phyloP scores from a whole-genome alignment of 64 coral and sea anemone genomes.

The Porites lutea region DNA sequence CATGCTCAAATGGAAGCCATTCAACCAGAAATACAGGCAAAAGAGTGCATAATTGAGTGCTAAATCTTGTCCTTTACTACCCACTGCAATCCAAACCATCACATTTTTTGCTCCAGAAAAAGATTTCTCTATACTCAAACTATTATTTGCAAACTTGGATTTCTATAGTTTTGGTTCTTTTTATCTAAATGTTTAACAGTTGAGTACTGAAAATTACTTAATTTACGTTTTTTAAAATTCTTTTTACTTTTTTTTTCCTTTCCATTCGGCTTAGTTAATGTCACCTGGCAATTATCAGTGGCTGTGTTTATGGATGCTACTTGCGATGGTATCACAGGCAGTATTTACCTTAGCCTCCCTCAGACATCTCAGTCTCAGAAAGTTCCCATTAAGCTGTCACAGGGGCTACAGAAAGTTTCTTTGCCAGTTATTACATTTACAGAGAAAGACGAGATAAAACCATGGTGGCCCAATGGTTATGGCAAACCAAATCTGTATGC shows the following conservation, averaged over 20 bases:
- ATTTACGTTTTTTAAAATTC: no score
- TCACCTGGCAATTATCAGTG: constrained; percentile 68
- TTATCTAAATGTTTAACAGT: no score
- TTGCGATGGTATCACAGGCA: constrained; percentile 51
- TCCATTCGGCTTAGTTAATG: not conserved
- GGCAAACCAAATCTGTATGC: constrained; percentile 75
- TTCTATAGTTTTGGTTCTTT: no score
- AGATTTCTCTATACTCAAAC: no score
- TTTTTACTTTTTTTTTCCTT: not conserved
- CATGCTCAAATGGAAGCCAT: no score
- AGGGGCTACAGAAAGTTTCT: constrained; percentile 56
- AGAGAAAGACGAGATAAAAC: constrained; percentile 46
- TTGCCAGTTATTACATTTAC: constrained; percentile 63
- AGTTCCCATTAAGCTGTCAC: constrained; percentile 36
- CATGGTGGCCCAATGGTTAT: constrained; percentile 92
- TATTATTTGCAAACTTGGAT: no score
- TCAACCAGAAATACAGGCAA: no score
- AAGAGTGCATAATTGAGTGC: no score
- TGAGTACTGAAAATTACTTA: no score
- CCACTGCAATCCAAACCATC: no score
- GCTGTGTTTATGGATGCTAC: constrained; percentile 60
- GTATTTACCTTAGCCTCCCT: constrained; percentile 57
- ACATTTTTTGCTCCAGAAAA: no score
- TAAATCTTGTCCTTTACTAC: no score
- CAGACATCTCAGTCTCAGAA: constrained; percentile 38